Conservation (phyloP, 2,888 invertebrate species). For the Clitarchus hookeri region DNA sequence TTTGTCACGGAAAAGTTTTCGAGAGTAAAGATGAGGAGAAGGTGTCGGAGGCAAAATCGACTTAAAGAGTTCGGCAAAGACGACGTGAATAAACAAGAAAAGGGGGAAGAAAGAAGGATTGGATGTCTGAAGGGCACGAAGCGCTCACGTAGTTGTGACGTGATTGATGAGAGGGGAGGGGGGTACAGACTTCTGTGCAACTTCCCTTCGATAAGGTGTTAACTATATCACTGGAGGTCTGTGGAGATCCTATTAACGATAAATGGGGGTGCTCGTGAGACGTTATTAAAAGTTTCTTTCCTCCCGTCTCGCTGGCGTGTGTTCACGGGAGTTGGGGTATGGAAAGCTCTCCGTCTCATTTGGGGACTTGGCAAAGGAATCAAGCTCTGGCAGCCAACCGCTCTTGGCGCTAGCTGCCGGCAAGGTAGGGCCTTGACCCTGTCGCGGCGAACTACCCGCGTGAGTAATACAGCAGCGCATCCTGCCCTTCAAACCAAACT, state of each 20-base stretch:
- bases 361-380: background rate
- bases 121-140: background rate
- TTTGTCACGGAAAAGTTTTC: background rate
- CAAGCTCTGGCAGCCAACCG: background rate
- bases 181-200: background rate
- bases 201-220: background rate
- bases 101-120: background rate
- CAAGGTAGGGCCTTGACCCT: background rate
- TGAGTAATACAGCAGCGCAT: background rate
- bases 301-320: background rate
- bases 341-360: background rate
- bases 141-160: background rate
- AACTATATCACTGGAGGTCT: background rate
- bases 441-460: background rate
- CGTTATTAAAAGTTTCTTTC: background rate
- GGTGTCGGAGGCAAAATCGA: background rate
- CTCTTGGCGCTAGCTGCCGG: background rate
- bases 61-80: background rate
- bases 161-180: background rate
- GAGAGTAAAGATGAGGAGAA: background rate
- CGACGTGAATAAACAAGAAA: background rate
- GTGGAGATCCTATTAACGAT: background rate
- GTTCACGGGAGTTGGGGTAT: too few species aligned
- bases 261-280: background rate
- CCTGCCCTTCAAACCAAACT: too few species aligned